Evolutionary conservation across 2,113 vertebrate genomes (phyloP).

Genomic region (Forbesichthys agassizii): DNA sequence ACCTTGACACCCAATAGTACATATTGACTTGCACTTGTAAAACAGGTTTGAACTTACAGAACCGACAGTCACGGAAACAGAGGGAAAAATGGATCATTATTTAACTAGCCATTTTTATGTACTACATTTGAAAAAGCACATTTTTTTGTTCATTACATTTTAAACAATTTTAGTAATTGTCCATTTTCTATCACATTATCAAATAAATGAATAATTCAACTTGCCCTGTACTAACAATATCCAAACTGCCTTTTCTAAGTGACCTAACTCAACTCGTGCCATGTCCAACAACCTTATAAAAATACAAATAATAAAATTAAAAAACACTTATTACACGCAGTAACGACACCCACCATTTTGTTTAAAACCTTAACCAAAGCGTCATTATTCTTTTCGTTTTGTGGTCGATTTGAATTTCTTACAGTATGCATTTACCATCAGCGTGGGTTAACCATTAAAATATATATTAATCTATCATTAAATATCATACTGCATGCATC

Average conservation of each 20-base stretch:
- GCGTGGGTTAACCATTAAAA: slow-evolving; percentile 75
- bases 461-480: slow-evolving; percentile 80
- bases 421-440: slow-evolving; percentile 63
- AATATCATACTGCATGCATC: slow-evolving; percentile 85
- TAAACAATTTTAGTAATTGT: slow-evolving; percentile 61
- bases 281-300: background rate
- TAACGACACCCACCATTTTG: slow-evolving; percentile 66
- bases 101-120: slow-evolving; percentile 76
- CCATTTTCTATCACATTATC: slow-evolving; percentile 73
- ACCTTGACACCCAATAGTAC: slow-evolving; percentile 30
- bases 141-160: slow-evolving; percentile 68
- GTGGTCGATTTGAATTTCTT: slow-evolving; percentile 42
- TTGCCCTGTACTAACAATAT: slow-evolving; percentile 30
- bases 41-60: slow-evolving; percentile 53
- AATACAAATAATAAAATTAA: background rate
- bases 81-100: slow-evolving; percentile 56
- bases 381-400: slow-evolving; percentile 15
- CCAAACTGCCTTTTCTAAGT: slow-evolving; percentile 14
- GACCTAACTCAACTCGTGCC: background rate
- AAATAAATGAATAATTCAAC: slow-evolving; percentile 62
- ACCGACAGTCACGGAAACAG: slow-evolving; percentile 56
- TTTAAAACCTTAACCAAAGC: slow-evolving; percentile 50
- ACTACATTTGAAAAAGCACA: slow-evolving; percentile 78
- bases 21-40: slow-evolving; percentile 40
- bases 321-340: slow-evolving; percentile 79